Base-by-base conservation (phyloP, 1,140 invertebrate genomes). In the Holotrichia oblita region DNA sequence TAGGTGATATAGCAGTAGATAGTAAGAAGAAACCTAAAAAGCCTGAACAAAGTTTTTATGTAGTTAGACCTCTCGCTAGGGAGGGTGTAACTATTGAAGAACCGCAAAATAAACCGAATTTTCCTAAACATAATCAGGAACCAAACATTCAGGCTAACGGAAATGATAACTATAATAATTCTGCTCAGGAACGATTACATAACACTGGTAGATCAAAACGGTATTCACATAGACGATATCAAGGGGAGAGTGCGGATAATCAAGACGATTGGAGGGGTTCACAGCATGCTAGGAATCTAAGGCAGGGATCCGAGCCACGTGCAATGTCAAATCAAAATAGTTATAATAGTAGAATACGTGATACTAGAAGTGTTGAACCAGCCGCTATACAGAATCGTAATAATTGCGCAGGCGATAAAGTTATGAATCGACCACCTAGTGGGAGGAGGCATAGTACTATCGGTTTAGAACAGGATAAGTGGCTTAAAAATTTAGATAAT, bases 311-410 rank as follows among this genome's bases (percentile, higher is more conserved):
- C 6, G 90, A 91, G 81, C 89, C 90, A 44, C 85, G 89, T 76
- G 86, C 55, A 76, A 73, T 72, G 44, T 24, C 78, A 64, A 55
- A 76, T 77, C 78, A 76, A 61, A 69, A 41, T 86, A 74, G 34
- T 73, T 59, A 61, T 83, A 84, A 69, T 86, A 87, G 84, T 85
- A 88, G 55, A 44, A 86, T 84, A 24, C 83, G 90, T 78, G 90
- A 91, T 80, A 89, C 89, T 73, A 85, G 89, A 55, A 91, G 89
- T 80, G 87, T 90, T 3, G 90, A 90, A 83, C 89, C 89, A 3
- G 55, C 41, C 22, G 83, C 85, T 79, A 64, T 81, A 3, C 77
- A 77, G 48, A 14, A 17, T 73, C 78, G 78, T 78, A 69, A 79
- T 44, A 80, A 81, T 79, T 81, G 81, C 64, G 79, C 80, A 24